phyloP scores from a whole-genome alignment of 2,113 vertebrate genomes.

The human (Homo sapiens) region DNA sequence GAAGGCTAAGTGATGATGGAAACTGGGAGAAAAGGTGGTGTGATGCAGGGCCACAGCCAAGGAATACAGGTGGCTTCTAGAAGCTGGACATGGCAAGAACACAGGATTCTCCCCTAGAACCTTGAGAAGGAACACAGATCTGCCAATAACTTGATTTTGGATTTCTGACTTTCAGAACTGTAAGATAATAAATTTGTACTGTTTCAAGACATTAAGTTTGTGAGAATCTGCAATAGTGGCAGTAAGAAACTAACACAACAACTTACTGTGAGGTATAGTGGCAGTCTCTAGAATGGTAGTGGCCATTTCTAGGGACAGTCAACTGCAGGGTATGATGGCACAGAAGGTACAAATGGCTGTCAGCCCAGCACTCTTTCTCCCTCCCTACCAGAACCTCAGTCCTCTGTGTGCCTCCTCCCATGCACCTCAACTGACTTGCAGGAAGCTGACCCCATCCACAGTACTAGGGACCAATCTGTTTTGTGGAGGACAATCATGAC shows the following conservation, averaged over 20 bases:
- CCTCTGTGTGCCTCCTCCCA: background rate
- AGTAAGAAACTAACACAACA: background rate
- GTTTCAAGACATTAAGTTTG: background rate
- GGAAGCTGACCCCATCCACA: background rate
- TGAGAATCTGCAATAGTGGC: background rate
- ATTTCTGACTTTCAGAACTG: background rate
- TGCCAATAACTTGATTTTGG: background rate
- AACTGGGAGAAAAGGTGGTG: background rate
- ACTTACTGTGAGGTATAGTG: background rate
- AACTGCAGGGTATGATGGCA: background rate
- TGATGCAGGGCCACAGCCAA: background rate
- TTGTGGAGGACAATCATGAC: background rate
- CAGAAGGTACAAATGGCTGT: background rate
- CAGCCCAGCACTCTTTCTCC: background rate
- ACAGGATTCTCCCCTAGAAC: background rate
- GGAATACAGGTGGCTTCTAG: background rate
- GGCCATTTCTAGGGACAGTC: background rate
- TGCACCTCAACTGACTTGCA: background rate
- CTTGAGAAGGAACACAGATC: background rate
- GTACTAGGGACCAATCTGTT: background rate
- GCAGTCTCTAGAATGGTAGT: background rate
- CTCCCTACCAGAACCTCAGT: background rate
- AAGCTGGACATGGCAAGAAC: background rate
- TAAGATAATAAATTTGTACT: background rate
- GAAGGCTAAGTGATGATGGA: background rate